Evolutionary conservation across 2,113 vertebrate genomes (phyloP), one percentile per base, ranked within the genome.

Genomic region (Alethe diademata): DNA sequence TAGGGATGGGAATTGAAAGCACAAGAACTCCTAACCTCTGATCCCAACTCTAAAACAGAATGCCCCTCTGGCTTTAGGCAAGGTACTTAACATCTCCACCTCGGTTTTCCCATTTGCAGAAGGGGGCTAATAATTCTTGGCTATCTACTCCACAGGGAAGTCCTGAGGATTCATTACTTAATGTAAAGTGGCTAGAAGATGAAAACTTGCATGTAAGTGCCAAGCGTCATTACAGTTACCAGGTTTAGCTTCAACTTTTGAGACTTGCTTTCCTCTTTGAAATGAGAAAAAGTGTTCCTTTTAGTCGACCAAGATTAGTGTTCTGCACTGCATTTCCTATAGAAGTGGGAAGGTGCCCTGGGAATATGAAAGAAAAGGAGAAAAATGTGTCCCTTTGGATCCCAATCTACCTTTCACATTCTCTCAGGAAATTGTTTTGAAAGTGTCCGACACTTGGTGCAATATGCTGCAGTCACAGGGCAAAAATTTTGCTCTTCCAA

Each of bases 401-500:
- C 58, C 66, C 58, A 86, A 95, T 85, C 86, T 86, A 93, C 95
- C 81, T 95, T 90, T 90, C 67, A 94, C 85, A 69, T 82, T 75
- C 88, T 94, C 92, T 86, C 76, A 96, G 90, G 92, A 97, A 96
- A 96, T 89, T 84, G 86, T 83, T 97, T 91, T 92, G 83, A 92
- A 95, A 96, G 87, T 70, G 69, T 80, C 58, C 36, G 0, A 86
- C 40, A 26, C 74, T 94, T 87, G 53, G 57, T 95, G 87, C 86
- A 95, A 94, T 94, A 93, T 91, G 92, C 82, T 95, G 78, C 70
- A 95, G 92, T 78, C 57, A 60, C 69, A 92, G 91, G 80, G 88
- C 78, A 94, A 95, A 95, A 79, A 81, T 87, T 94, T 89, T 89
- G 73, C 74, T 93, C 86, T 93, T 94, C 95, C 92, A 92, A 86